These are phyloP conservation scores for Sander lucioperca DNA, from an alignment of 2,113 vertebrate species.

Conservation along the genomic window DNA sequence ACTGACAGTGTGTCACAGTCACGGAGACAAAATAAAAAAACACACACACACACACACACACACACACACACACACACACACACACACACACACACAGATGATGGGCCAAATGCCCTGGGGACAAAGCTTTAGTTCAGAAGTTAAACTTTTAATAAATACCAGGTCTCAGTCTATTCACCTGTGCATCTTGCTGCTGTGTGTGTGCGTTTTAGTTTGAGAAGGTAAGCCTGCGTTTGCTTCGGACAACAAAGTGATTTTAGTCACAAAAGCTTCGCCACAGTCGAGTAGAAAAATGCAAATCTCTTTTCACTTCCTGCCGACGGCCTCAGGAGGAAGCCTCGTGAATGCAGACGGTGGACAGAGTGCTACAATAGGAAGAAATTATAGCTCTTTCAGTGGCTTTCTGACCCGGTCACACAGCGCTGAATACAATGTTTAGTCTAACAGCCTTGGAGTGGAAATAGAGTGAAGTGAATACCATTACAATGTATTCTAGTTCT, in stretches of 20 bases:
- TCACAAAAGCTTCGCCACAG: slow-evolving; percentile 9
- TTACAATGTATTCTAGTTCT: not conserved
- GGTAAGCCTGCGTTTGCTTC: not conserved
- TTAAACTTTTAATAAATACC: slow-evolving; percentile 16
- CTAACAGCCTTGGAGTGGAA: not conserved
- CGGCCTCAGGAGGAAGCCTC: not conserved
- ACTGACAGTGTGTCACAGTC: not conserved
- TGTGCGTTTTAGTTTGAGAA: not conserved
- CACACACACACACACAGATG: not conserved
- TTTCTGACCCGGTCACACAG: not conserved
- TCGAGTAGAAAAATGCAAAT: slow-evolving; percentile 29
- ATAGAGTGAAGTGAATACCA: not conserved
- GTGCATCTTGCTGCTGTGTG: not conserved
- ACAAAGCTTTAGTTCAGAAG: not conserved
- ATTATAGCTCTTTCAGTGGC: slow-evolving; percentile 1
- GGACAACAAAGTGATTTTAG: slow-evolving; percentile 3
- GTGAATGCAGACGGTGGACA: not conserved
- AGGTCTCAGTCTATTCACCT: not conserved
- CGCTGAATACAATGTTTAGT: not conserved
- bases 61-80: not conserved
- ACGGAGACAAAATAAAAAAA: not conserved
- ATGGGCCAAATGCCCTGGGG: not conserved
- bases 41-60: too few species aligned
- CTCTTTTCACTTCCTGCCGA: not conserved
- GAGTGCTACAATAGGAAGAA: not conserved